Base-by-base conservation (phyloP, 2,113 vertebrate species). In the Spizaetus ornatus region DNA sequence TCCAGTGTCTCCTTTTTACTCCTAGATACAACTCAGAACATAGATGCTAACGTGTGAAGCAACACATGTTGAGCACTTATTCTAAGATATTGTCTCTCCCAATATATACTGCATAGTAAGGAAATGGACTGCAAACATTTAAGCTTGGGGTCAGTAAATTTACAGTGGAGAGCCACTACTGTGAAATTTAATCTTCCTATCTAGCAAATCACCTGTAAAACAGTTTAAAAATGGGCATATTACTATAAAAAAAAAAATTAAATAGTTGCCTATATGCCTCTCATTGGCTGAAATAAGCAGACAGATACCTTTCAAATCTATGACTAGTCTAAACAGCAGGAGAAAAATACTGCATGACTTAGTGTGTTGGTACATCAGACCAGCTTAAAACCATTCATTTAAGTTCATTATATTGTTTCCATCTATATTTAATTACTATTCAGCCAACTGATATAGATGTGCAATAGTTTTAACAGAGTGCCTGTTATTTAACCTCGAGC, bases 371-470 rank as follows among this genome's bases (percentile, higher is more conserved):
- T 87, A 88, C 45, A 78, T 43, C 69, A 96, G 3, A 93, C 73
- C 55, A 82, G 32, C 52, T 93, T 87, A 96, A 96, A 93, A 86
- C 82, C 85, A 89, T 92, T 90, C 61, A 78, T 93, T 97, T 94
- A 96, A 87, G 73, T 89, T 95, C 95, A 83, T 96, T 71, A 96
- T 96, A 97, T 95, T 96, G 96, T 93, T 96, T 96, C 94, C 92
- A 97, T 91, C 78, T 96, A 97, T 97, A 94, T 97, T 97, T 97
- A 97, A 97, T 97, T 74, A 97, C 76, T 18, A 59, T 76, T 82
- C 93, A 96, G 73, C 70, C 55, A 95, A 90, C 8, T 69, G 84
- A 95, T 95, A 97, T 74, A 93, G 82, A 34, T 1, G 6, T 91
- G 95, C 92, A 92, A 82, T 90, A 89, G 91, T 96, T 93, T 93